phyloP scores from a whole-genome alignment of 2,113 vertebrate genomes.

The Andinoacara biseriatus region DNA sequence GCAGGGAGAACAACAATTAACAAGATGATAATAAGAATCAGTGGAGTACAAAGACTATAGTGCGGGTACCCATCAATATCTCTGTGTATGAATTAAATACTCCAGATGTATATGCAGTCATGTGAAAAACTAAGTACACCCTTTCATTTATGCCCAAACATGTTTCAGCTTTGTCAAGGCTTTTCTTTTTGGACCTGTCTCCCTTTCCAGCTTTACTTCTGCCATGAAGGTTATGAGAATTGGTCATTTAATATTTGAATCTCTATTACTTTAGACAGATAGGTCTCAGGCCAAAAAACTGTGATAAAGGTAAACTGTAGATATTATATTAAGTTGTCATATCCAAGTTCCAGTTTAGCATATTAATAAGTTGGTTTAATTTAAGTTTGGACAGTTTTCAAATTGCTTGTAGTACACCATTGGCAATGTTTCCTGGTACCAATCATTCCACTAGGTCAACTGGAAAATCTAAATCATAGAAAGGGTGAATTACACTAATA shows the following conservation, averaged over 20 bases:
- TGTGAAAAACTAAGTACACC: background rate
- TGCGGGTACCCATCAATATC: background rate
- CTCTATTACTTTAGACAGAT: background rate
- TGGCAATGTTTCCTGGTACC: background rate
- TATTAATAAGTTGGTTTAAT: conserved; percentile 1
- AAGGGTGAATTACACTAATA: background rate
- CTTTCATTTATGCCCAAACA: background rate
- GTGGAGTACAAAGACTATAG: background rate
- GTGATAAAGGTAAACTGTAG: background rate
- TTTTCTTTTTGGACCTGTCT: background rate
- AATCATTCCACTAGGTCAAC: background rate
- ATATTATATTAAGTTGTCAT: background rate
- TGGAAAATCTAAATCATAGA: conserved; percentile 2
- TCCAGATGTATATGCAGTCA: background rate
- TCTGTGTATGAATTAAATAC: background rate
- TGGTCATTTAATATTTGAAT: background rate
- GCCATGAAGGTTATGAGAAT: conserved; percentile 5
- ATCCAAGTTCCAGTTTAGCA: background rate
- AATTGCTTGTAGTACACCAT: background rate
- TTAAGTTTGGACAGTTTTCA: conserved; percentile 10
- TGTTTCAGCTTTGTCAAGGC: background rate
- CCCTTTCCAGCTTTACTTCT: background rate
- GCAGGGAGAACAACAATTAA: background rate
- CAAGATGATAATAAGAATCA: background rate
- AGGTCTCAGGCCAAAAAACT: background rate